phyloP scores from a whole-genome alignment of 2,888 invertebrate genomes.

The Acrobasis repandana region DNA sequence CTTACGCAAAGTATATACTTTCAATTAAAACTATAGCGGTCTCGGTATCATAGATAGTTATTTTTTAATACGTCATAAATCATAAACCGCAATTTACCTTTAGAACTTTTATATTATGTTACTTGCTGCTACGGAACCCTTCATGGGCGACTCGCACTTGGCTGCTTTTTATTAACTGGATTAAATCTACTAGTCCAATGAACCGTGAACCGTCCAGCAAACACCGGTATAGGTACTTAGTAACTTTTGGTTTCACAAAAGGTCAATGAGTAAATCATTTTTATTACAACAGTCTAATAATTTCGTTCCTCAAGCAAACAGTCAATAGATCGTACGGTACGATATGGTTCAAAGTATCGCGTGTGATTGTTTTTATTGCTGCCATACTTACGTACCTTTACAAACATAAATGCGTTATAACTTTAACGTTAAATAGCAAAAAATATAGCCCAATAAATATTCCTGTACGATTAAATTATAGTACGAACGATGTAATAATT shows the following conservation, averaged over 20 bases:
- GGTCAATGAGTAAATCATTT: slow-evolving; percentile 1
- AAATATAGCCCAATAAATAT: slow-evolving; percentile 10
- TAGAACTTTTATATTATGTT: too few species aligned
- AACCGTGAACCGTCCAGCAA: too few species aligned
- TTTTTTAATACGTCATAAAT: too few species aligned
- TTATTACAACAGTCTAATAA: slow-evolving; percentile 8
- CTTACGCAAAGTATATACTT: too few species aligned
- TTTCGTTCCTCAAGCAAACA: slow-evolving; percentile 4
- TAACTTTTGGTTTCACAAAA: not conserved
- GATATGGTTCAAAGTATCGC: slow-evolving; percentile 32
- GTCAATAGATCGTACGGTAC: not conserved
- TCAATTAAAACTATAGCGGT: too few species aligned
- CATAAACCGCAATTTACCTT: too few species aligned
- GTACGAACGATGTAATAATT: not conserved
- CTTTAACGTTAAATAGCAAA: slow-evolving; percentile 2
- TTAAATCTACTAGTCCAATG: too few species aligned
- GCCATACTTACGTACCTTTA: slow-evolving; percentile 35
- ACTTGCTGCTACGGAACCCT: too few species aligned
- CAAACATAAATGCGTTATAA: slow-evolving; percentile 28
- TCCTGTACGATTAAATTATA: slow-evolving; percentile 5
- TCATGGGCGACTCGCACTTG: too few species aligned
- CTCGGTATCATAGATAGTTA: too few species aligned
- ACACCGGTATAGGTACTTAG: too few species aligned
- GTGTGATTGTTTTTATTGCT: slow-evolving; percentile 42
- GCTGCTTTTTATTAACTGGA: too few species aligned